These are phyloP conservation scores for Pandemis cinnamomeana DNA, from an alignment of 2,888 invertebrate species.

Conservation along the genomic window DNA sequence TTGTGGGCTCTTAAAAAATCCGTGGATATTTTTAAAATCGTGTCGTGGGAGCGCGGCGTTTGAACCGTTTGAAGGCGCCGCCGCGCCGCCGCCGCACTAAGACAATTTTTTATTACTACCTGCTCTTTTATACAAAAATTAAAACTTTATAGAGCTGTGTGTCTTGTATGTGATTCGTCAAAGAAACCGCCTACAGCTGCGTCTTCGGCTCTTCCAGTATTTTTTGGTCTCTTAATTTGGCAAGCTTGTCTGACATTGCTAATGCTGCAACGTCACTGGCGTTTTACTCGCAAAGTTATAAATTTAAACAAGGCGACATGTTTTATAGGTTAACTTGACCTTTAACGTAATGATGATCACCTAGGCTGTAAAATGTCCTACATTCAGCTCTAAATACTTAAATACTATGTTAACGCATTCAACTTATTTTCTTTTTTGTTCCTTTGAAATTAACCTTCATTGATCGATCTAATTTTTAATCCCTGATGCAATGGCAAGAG, in stretches of 20 bases:
- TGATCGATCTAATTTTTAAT: conserved; percentile 6
- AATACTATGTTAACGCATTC: conserved; percentile 2
- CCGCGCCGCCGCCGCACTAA: conserved; percentile 61
- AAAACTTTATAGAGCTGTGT: conserved; percentile 69
- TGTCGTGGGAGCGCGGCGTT: conserved; percentile 74
- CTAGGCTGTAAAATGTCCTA: conserved; percentile 25
- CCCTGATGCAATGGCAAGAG: neutral
- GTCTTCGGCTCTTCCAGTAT: conserved; percentile 45
- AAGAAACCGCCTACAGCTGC: conserved; percentile 60
- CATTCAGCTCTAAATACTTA: conserved; percentile 23
- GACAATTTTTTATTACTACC: conserved; percentile 73
- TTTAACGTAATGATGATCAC: conserved; percentile 31
- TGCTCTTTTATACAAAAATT: conserved; percentile 74
- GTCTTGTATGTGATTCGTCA: conserved; percentile 60
- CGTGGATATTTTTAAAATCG: conserved; percentile 73
- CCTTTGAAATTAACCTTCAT: neutral
- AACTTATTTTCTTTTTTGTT: conserved; percentile 1
- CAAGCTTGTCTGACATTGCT: conserved; percentile 22
- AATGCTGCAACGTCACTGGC: conserved; percentile 19
- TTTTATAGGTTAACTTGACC: conserved; percentile 38
- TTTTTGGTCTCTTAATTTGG: conserved; percentile 41
- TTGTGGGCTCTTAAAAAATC: conserved; percentile 62
- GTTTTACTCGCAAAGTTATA: conserved; percentile 21
- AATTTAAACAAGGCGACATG: conserved; percentile 36
- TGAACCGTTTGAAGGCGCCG: conserved; percentile 71